Evolutionary conservation across 2,797 vertebrate genomes (phyloP).

Genomic region (Rallus crepitans): DNA sequence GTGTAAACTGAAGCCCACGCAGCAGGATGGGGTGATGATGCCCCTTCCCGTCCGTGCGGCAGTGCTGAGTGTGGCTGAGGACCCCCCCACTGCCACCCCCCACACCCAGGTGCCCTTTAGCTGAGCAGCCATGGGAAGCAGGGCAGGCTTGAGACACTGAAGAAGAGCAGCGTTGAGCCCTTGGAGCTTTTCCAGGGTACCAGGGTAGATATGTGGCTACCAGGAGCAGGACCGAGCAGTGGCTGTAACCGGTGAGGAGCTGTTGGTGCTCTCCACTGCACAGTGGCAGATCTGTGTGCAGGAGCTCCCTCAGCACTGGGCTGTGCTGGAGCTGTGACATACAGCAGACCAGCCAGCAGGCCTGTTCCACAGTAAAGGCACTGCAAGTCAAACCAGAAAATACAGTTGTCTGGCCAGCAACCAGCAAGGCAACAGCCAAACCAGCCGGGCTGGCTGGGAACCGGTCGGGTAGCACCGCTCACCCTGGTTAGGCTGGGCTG

Average conservation of each 20-base stretch:
- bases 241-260: background rate
- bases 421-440: background rate
- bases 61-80: background rate
- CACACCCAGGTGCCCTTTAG: background rate
- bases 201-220: background rate
- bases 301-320: background rate
- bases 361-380: constrained; percentile 44
- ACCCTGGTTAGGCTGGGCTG: background rate
- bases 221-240: background rate
- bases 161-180: background rate
- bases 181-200: background rate
- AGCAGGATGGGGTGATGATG: background rate
- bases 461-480: constrained; percentile 23
- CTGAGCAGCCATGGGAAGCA: background rate
- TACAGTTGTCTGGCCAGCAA: background rate
- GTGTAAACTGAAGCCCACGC: background rate
- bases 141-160: background rate
- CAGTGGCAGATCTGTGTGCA: background rate
- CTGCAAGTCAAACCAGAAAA: constrained; percentile 56
- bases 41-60: background rate
- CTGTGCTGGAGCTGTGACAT: background rate
- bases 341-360: background rate
- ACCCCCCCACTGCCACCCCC: background rate
- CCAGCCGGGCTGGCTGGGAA: constrained; percentile 46
- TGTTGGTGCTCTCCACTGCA: background rate